Base-by-base conservation (phyloP, 1,140 invertebrate genomes). In the Drosophila jambulina region DNA sequence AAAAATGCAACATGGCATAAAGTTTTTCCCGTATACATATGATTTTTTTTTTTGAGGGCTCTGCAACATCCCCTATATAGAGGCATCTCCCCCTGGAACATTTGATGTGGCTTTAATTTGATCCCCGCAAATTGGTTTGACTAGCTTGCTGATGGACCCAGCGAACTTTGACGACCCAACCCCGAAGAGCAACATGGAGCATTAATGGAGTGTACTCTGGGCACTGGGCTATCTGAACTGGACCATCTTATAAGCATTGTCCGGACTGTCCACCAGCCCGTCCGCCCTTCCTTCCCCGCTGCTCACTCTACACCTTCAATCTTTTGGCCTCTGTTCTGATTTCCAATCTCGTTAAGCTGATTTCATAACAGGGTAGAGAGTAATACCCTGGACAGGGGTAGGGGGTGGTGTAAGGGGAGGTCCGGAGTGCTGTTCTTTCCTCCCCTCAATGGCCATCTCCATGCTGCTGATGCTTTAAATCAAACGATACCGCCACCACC, bases 311-410 rank as follows among this genome's bases (percentile, higher is more conserved):
- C 72, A 68, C 75, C 62, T 75, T 49, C 60, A 65, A 40, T 68
- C 56, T 69, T 53, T 64, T 64, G 70, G 70, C 70, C 69, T 75
- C 71, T 76, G 54, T 61, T 87, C 83, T 79, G 83, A 87, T 87
- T 87, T 87, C 74, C 84, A 87, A 87, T 87, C 85, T 87, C 62
- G 83, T 87, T 87, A 87, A 87, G 83, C 83, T 87, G 84, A 87
- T 87, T 87, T 87, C 85, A 87, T 87, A 87, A 87, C 71, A 80
- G 83, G 80, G 72, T 38, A 74, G 81, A 60, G 64, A 51, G 64
- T 40, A 72, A 49, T 72, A 72, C 54, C 36, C 36, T 25, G 45
- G 36, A 43, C 43, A 23, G 38, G 63, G 21, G 51, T 29, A 4
- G 15, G 19, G 12, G 3, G 43, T n/a, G 19, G 19, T 36, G 32